Percentiles rank a stretch among this genome's conserved stretches.
Evolutionary conservation across 2,113 vertebrate species (phyloP).

Genomic region (Strix aluco): DNA sequence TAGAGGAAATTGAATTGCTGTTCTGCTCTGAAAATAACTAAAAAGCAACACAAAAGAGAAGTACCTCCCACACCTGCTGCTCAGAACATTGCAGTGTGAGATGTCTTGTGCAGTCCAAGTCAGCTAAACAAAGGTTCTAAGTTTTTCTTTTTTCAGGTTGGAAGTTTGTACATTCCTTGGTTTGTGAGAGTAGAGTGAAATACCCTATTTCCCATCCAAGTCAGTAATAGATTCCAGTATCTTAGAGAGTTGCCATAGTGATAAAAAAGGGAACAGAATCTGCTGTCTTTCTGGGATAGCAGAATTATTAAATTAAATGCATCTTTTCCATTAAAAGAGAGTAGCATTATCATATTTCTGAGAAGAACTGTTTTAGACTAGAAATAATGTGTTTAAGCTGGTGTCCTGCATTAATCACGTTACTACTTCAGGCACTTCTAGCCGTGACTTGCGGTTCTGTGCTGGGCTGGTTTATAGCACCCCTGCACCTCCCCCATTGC

Average conservation of each 20-base stretch:
- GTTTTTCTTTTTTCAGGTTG: not conserved
- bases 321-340: constrained; percentile 1
- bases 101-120: not conserved
- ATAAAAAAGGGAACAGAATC: constrained; percentile 50
- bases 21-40: not conserved
- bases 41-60: not conserved
- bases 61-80: not conserved
- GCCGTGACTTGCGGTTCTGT: not conserved
- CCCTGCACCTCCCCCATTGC: not conserved
- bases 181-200: not conserved
- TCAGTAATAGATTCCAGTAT: not conserved
- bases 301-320: constrained; percentile 47
- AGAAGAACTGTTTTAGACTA: not conserved
- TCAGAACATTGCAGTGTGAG: not conserved
- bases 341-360: not conserved
- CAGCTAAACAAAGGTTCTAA: not conserved
- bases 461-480: not conserved
- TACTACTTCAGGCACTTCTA: not conserved
- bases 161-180: not conserved
- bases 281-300: constrained; percentile 49
- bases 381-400: not conserved
- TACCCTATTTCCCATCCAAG: not conserved
- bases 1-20: not conserved
- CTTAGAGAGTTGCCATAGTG: constrained; percentile 54
- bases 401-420: not conserved